Evolutionary conservation across 2,888 invertebrate species (phyloP).

Genomic region (Pyrochroa serraticornis): DNA sequence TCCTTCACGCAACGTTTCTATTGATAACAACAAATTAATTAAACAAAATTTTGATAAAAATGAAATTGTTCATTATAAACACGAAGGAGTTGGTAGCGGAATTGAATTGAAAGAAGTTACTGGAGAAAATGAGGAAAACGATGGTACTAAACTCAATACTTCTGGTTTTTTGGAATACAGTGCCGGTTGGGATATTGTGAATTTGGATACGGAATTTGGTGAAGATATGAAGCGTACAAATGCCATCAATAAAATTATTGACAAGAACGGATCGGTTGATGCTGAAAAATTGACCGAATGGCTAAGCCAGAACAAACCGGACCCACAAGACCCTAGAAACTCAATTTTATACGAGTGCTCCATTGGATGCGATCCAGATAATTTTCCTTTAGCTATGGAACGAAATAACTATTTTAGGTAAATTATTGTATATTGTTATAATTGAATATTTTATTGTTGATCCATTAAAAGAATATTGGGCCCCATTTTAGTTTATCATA

Average conservation of each 20-base stretch:
- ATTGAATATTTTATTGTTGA: too few species aligned
- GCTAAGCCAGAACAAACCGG: slow-evolving; percentile 57
- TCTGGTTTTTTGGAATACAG: slow-evolving; percentile 43
- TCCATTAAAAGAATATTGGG: too few species aligned
- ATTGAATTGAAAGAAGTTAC: slow-evolving; percentile 35
- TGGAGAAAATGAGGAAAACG: slow-evolving; percentile 23
- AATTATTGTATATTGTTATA: too few species aligned
- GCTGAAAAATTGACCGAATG: slow-evolving; percentile 58
- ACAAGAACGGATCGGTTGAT: slow-evolving; percentile 57
- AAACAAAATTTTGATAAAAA: slow-evolving; percentile 44
- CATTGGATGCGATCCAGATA: slow-evolving; percentile 32
- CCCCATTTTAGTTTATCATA: too few species aligned
- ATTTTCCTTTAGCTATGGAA: background rate
- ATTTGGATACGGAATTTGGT: background rate
- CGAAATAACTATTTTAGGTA: slow-evolving; percentile 28
- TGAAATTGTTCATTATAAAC: slow-evolving; percentile 52
- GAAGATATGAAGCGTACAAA: background rate
- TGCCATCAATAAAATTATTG: slow-evolving; percentile 42
- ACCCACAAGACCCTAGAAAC: slow-evolving; percentile 70
- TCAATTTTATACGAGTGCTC: slow-evolving; percentile 57
- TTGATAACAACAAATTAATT: slow-evolving; percentile 25
- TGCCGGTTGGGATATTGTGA: slow-evolving; percentile 42
- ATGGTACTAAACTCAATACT: slow-evolving; percentile 40
- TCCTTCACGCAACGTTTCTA: slow-evolving; percentile 36
- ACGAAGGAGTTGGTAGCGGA: slow-evolving; percentile 55